Base-by-base conservation (phyloP, 2,888 invertebrate genomes). In the Drosophila atroscutellata region DNA sequence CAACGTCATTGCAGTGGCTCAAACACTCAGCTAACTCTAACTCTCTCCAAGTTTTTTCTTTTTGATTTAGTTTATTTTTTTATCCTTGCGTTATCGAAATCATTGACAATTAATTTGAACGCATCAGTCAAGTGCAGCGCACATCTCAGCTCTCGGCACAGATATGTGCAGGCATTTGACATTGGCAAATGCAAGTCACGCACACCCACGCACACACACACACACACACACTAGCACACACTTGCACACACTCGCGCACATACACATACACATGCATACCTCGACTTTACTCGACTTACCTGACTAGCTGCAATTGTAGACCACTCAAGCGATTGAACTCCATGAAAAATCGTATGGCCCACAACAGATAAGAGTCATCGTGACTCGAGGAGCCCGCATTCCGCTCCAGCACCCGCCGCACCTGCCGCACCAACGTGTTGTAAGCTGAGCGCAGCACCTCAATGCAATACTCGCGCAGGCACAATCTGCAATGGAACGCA, bases 321-420 rank as follows among this genome's bases (percentile, higher is more conserved):
- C 97, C 95, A 92, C 97, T 96, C 87, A 96, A 94, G 80, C 99
- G 95, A 94, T 98, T 99, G 93, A 99, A 99, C 93, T 98, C 98
- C 98, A 99, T 98, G 93, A 99, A 99, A 94, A 99, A 99, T 90
- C 96, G 96, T 83, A 99, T 94, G 9, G 97, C 96, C 98, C 98
- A 99, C 75, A 99, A 94, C 93, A 98, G 98, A 93, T 98, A 98
- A 0, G 97, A 97, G 92, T 98, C 98, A 93, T 99, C 99, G 92
- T 98, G 95, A 91, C 96, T 96, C 0, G 95, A 95, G 81, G 95
- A 94, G 8, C 94, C 94, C 80, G 95, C 94, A 6, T 94, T 94
- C 70, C 95, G 94, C 34, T 95, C 95, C 75, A 96, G 93, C 55
- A 95, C 95, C 90, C 97, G 96, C 93, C 97, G 97, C 15, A 98